Evolutionary conservation across 1,140 invertebrate genomes (phyloP).

Genomic region (Chlorops oryzae): DNA sequence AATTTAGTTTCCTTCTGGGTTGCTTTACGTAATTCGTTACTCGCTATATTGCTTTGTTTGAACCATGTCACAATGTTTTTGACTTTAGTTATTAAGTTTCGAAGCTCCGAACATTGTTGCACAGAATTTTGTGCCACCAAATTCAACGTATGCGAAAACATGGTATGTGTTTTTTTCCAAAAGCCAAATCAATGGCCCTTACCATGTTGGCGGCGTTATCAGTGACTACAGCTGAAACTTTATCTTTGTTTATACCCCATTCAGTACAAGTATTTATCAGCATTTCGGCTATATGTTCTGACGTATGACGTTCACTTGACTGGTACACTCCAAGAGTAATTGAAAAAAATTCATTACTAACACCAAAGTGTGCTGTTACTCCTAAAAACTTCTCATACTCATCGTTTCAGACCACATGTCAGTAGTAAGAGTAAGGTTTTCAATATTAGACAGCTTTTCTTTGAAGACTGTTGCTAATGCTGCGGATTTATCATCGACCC

Average conservation of each 20-base stretch:
- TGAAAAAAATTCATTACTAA: neutral
- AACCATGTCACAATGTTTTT: slow-evolving; percentile 43
- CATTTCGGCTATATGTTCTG: slow-evolving; percentile 32
- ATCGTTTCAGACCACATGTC: too few species aligned
- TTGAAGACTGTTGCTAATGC: too few species aligned
- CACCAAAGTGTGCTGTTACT: neutral
- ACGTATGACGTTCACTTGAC: slow-evolving; percentile 30
- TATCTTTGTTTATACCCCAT: slow-evolving; percentile 41
- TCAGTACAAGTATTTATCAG: slow-evolving; percentile 32
- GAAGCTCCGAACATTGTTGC: neutral
- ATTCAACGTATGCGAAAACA: slow-evolving; percentile 49
- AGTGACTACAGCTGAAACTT: slow-evolving; percentile 43
- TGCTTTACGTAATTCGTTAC: slow-evolving; percentile 35
- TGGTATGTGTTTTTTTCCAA: slow-evolving; percentile 45
- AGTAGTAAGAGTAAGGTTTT: too few species aligned
- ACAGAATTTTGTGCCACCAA: slow-evolving; percentile 36
- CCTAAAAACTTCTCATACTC: neutral
- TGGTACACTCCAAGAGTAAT: slow-evolving; percentile 17
- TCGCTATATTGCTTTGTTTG: slow-evolving; percentile 41
- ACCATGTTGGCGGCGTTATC: slow-evolving; percentile 47
- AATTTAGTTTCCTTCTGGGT: slow-evolving; percentile 23
- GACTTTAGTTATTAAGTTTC: slow-evolving; percentile 22
- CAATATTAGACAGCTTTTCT: too few species aligned
- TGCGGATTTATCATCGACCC: too few species aligned
- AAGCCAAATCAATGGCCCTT: slow-evolving; percentile 40